Evolutionary conservation across 2,797 vertebrate genomes (phyloP).

Genomic region (Halcyon chelicuti): DNA sequence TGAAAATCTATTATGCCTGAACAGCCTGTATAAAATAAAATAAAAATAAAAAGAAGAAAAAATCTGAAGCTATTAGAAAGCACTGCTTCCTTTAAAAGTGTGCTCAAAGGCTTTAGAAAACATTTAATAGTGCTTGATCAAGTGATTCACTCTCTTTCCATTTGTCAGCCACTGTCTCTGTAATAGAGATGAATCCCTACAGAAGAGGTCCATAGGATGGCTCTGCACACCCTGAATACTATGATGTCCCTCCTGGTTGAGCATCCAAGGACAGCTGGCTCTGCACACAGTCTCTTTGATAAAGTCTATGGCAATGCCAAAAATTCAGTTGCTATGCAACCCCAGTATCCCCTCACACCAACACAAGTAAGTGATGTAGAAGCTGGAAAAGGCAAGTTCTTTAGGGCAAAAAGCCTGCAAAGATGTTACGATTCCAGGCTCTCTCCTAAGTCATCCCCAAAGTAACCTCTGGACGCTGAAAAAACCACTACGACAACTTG

Average conservation of each 20-base stretch:
- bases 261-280: neutral
- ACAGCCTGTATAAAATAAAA: neutral
- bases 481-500: neutral
- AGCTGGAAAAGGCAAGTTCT: neutral
- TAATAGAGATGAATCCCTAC: neutral
- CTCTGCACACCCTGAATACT: neutral
- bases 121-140: neutral
- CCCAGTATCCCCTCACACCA: neutral
- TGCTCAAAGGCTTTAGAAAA: slow-evolving; percentile 48
- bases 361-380: neutral
- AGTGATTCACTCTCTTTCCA: neutral
- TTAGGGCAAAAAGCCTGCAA: neutral
- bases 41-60: neutral
- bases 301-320: neutral
- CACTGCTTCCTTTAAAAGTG: neutral
- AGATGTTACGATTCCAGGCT: neutral
- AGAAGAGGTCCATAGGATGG: neutral
- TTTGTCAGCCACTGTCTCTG: neutral
- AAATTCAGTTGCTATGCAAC: neutral
- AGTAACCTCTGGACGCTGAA: neutral
- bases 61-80: neutral
- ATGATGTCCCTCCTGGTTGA: neutral
- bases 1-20: slow-evolving; percentile 31
- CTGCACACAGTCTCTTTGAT: neutral
- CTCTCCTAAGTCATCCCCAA: neutral